phyloP scores from a whole-genome alignment of 2,113 vertebrate genomes.

The Dermatemys mawii region DNA sequence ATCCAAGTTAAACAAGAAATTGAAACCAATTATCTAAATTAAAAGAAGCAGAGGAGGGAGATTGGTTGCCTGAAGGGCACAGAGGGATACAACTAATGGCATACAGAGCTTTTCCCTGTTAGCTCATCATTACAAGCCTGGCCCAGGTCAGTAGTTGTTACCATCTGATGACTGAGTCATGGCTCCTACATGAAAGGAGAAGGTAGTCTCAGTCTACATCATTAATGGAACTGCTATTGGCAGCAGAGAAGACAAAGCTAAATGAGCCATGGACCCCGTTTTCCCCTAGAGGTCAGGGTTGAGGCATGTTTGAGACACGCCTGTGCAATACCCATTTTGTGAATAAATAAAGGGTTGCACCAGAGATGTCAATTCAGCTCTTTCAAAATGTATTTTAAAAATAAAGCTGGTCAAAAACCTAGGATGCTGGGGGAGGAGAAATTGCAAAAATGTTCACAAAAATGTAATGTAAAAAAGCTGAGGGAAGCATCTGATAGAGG shows the following conservation, averaged over 20 bases:
- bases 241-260: not conserved
- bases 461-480: not conserved
- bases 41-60: not conserved
- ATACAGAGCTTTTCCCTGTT: not conserved
- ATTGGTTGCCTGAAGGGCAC: not conserved
- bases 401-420: not conserved
- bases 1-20: not conserved
- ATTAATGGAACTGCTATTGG: not conserved
- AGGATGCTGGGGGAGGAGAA: not conserved
- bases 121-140: not conserved
- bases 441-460: not conserved
- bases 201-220: rapidly evolving
- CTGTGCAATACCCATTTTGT: rapidly evolving
- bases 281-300: rapidly evolving
- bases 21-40: not conserved
- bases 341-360: not conserved
- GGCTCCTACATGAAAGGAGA: not conserved
- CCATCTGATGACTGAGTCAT: not conserved
- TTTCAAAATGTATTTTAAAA: not conserved
- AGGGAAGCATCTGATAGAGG: not conserved
- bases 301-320: not conserved
- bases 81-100: not conserved
- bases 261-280: not conserved
- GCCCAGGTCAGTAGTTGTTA: rapidly evolving
- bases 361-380: not conserved